A percentile compares a stretch with the other conserved stretches of the same genome.
phyloP scores from a whole-genome alignment of 1,140 invertebrate species.

The Limonius californicus region DNA sequence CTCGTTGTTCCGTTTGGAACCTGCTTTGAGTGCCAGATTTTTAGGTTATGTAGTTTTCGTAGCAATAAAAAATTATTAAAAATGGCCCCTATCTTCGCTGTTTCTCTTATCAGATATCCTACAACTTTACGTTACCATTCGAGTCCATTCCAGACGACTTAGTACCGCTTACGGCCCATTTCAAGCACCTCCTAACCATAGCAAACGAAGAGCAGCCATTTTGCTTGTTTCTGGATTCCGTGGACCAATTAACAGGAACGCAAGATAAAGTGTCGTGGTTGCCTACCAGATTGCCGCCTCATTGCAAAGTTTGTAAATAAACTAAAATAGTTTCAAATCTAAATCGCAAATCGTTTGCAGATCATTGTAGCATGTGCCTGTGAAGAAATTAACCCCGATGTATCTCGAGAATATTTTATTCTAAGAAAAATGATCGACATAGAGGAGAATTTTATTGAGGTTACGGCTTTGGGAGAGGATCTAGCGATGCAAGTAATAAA shows the following conservation, averaged over 20 bases:
- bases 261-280: constrained; percentile 94
- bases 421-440: constrained; percentile 85
- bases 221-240: constrained; percentile 84
- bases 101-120: constrained; percentile 72
- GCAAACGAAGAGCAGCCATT: constrained; percentile 79
- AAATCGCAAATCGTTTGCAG: too few species aligned
- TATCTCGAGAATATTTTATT: constrained; percentile 82
- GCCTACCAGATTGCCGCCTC: constrained; percentile 79
- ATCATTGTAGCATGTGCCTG: constrained; percentile 87
- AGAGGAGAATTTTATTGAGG: constrained; percentile 90
- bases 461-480: constrained; percentile 85
- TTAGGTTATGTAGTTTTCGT: too few species aligned
- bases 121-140: constrained; percentile 89
- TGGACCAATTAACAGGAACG: constrained; percentile 92
- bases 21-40: too few species aligned
- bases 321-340: too few species aligned
- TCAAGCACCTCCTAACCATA: constrained; percentile 86
- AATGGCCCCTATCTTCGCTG: too few species aligned
- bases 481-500: constrained; percentile 90
- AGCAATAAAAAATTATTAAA: too few species aligned
- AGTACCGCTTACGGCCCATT: constrained; percentile 91
- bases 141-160: constrained; percentile 94
- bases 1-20: too few species aligned
- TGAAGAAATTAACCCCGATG: constrained; percentile 80
- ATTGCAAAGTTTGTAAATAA: constrained; percentile 95